Base-by-base conservation (phyloP, 2,797 vertebrate genomes). In the Xerus rutilus region DNA sequence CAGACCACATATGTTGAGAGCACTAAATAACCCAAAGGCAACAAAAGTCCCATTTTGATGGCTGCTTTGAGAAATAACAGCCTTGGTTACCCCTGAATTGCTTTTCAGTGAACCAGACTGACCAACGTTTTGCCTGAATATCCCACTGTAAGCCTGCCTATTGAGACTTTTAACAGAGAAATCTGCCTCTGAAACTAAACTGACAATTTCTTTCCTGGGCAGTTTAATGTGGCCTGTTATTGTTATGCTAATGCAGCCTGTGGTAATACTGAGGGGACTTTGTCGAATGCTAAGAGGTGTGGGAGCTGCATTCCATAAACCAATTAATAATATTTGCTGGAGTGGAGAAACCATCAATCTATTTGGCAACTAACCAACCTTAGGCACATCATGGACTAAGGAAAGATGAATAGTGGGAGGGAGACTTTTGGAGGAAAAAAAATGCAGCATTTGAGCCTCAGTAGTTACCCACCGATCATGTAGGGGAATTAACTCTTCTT, bases 301-400 rank as follows among this genome's bases (percentile, higher is more conserved):
- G 43, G 59, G 94, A 96, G 57, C 62, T 77, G 54, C 70, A 69
- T 93, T 97, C 92, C 92, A 43, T 93, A 96, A 96, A 88, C 57
- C 95, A 97, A 96, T 97, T 97, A 96, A 95, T 96, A 97, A 83
- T 93, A 96, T 96, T 97, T 97, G 62, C 92, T 96, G 62, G 65
- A 97, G 82, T 91, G 74, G 69, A 91, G 90, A 89, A 73, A 59
- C 54, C 87, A 96, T 95, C 93, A 47, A 94, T 97, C 95, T 97
- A 52, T 79, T 92, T 95, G 96, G 74, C 96, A 97, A 78, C 89
- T 89, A 81, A 85, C 62, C 82, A 95, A 76, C n/a, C 20, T 83
- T 89, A 92, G 92, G 67, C 47, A 7, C 30, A 45, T 91, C 76
- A 54, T 81, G 12, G 54, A 86, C 65, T 89, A 65, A 92, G 30